Evolutionary conservation across 2,888 invertebrate genomes (phyloP), one percentile per base, ranked within the genome.

Genomic region (Teleogryllus oceanicus): DNA sequence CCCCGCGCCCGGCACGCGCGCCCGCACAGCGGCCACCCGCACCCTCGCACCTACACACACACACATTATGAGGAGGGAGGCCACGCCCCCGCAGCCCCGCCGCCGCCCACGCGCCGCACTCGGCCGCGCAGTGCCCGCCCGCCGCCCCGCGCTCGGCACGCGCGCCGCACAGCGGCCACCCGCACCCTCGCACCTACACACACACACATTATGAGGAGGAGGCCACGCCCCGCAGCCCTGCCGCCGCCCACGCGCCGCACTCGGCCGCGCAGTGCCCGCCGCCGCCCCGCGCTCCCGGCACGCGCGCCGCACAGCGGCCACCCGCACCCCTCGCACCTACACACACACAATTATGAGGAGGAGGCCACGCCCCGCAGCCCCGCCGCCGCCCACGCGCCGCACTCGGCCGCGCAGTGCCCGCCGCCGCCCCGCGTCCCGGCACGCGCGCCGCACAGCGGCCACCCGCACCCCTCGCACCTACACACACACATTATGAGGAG

Each of bases 41-140:
- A 86, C 24, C 78, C 79, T 80, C 79, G 78, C 85, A 85, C 81
- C 84, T 80, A 16, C 20, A 2, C 11, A 13, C 62, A 11, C 16
- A n/a, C 62, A n/a, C n/a, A n/a, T n/a, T n/a, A n/a, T n/a, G n/a
- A n/a, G n/a, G n/a, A n/a, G n/a, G n/a, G n/a, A n/a, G 81, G 90
- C 88, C 0, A 86, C 87, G 75, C 88, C 87, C 84, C 91, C 92
- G 78, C 92, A 86, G 49, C 49, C 11, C 50, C 0, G 93, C 88
- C 1, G 84, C 84, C 76, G 85, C 84, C 81, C 85, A 84, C 84
- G 77, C 85, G 83, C 81, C 84, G 74, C 82, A 82, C 77, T 81
- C 82, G 13, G 51, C 80, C 37, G 49, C 37, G 79, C 79, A 83
- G 51, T 83, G 82, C 8, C 83, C 83, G 50, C 82, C 82, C 75